Conservation (phyloP, 2,113 vertebrate genomes). For the Centropus unirufus region DNA sequence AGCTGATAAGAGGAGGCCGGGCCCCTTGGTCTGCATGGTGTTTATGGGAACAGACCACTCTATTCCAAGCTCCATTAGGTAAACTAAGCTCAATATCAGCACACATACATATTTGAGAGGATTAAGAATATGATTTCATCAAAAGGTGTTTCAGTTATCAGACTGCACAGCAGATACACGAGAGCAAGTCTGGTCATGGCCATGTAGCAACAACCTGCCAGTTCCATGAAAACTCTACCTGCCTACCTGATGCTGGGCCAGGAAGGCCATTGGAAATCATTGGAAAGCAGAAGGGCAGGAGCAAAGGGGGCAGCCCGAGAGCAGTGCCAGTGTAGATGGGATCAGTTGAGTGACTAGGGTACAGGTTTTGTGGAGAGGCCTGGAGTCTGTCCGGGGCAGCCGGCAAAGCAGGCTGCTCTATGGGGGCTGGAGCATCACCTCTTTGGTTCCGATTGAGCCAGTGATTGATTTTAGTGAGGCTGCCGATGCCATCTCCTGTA, state of each 20-base stretch:
- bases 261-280: background rate
- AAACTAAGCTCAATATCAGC: background rate
- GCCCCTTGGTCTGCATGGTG: background rate
- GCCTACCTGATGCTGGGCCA: background rate
- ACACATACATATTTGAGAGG: background rate
- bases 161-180: background rate
- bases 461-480: background rate
- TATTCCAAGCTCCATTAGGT: background rate
- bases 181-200: background rate
- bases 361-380: background rate
- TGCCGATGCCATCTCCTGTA: background rate
- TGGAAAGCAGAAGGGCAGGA: background rate
- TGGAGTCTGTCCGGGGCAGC: background rate
- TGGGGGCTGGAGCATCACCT: background rate
- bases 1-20: background rate
- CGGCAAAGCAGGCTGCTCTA: background rate
- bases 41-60: background rate
- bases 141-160: background rate
- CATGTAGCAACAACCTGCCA: background rate
- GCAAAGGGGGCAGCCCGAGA: background rate
- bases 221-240: background rate
- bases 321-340: background rate
- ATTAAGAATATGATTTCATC: conserved; percentile 7
- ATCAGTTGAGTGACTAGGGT: background rate
- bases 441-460: background rate